Percentiles rank a stretch among this genome's conserved stretches.
Conservation (phyloP, 2,113 vertebrate species). For the Sterrhoptilus dennistouni region DNA sequence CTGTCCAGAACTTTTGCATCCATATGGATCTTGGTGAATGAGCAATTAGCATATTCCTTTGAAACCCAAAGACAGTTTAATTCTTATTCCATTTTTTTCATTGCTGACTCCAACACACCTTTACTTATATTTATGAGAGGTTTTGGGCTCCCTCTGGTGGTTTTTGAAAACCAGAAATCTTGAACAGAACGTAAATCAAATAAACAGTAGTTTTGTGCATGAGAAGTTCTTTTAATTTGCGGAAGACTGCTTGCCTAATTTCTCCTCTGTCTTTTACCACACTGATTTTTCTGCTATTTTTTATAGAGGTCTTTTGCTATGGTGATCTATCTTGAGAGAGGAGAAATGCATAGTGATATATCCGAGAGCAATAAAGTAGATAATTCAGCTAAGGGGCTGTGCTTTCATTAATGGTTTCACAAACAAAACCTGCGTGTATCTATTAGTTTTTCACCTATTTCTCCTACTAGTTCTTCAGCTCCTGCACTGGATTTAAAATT, state of each 20-base stretch:
- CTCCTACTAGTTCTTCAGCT: not conserved
- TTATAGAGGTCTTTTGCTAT: not conserved
- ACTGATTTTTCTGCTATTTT: not conserved
- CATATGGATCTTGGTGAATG: not conserved
- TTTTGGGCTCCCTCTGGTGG: constrained; percentile 59
- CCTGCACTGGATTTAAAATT: not conserved
- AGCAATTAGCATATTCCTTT: not conserved
- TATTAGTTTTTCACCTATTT: not conserved
- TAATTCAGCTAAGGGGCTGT: not conserved
- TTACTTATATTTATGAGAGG: not conserved
- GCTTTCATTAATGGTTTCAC: not conserved
- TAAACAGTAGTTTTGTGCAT: not conserved
- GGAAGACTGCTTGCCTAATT: not conserved
- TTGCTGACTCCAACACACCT: not conserved
- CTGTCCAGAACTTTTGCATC: not conserved
- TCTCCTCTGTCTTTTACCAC: not conserved
- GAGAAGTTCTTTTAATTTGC: not conserved
- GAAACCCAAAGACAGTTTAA: not conserved
- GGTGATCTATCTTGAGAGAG: not conserved
- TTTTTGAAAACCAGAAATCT: not conserved
- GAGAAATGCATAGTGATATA: not conserved
- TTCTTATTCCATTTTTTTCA: not conserved
- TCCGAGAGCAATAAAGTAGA: not conserved
- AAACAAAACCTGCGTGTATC: not conserved
- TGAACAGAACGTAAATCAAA: not conserved